phyloP scores from a whole-genome alignment of 2,113 vertebrate species.

The Chitala chitala region DNA sequence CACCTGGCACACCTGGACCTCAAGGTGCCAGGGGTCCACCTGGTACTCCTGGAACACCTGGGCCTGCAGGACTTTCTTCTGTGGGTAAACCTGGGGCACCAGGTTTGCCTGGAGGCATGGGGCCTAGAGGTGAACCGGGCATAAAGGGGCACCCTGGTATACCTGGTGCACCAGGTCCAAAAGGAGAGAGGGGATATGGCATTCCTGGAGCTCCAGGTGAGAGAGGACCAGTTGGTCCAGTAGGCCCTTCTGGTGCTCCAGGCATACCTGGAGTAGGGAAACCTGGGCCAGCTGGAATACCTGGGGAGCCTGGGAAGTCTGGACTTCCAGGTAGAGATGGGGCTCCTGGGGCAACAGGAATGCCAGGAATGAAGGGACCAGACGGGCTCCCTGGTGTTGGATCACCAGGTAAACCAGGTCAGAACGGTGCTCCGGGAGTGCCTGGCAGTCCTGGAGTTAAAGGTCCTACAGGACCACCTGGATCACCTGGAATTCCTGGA shows the following conservation, averaged over 20 bases:
- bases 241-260: constrained; percentile 74
- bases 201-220: constrained; percentile 73
- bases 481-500: constrained; percentile 60
- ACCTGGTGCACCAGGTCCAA: constrained; percentile 75
- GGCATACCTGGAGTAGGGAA: constrained; percentile 77
- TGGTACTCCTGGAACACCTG: constrained; percentile 72
- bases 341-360: constrained; percentile 65
- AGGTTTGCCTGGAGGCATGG: constrained; percentile 71
- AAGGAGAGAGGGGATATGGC: constrained; percentile 79
- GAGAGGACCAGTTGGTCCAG: constrained; percentile 72
- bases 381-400: constrained; percentile 65
- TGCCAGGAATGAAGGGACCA: constrained; percentile 74
- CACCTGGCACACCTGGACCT: constrained; percentile 67
- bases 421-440: constrained; percentile 61
- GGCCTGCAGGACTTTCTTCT: constrained; percentile 74
- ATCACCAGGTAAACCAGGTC: constrained; percentile 60
- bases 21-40: constrained; percentile 78
- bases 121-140: constrained; percentile 73
- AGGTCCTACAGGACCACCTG: constrained; percentile 61
- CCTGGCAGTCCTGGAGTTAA: constrained; percentile 56
- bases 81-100: constrained; percentile 78
- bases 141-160: constrained; percentile 76
- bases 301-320: constrained; percentile 80
- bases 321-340: constrained; percentile 81
- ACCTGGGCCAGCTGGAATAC: constrained; percentile 72